Base-by-base conservation (phyloP, 2,113 vertebrate genomes). In the Pitta sordida region DNA sequence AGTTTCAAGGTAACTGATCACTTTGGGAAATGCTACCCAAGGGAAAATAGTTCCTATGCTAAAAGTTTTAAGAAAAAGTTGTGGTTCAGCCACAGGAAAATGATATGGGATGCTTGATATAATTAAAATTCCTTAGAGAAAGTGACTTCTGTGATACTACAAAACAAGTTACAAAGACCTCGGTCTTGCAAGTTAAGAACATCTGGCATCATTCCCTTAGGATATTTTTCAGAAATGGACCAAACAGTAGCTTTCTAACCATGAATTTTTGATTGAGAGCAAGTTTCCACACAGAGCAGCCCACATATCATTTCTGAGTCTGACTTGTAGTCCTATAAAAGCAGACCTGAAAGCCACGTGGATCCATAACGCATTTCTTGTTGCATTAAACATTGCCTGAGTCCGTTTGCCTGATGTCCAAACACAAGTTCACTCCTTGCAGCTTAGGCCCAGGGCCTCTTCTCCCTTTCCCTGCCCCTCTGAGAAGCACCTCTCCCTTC, bases 141-240 rank as follows among this genome's bases (percentile, higher is more conserved):
- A n/a, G 22, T 39, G 30, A 74, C 20, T 76, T 21, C 32, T 0
- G 0, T 18, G 41, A 3, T 73, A 21, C 1, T 69, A 32, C 0
- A 4, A 53, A 73, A 81, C 29, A 39, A 67, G 30, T 89, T 43
- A 55, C 13, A 4, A 2, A 10, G 22, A 51, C 21, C 22, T 83
- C 46, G 30, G 37, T 13, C 51, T 39, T n/a, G 5, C 46, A 29
- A 81, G 63, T 15, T 30, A 22, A 0, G 32, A 69, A 29, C 8
- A 27, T 52, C 27, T 27, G 21, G 24, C 51, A 44, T 44, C 81
- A 0, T 73, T 91, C 36, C 13, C 27, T 60, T 60, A 13, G 46
- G 29, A 20, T 37, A 7, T 48, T 74, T 70, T 77, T 74, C 55
- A 77, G 74, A 81, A 91, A 58, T 5, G 5, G n/a, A 49, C 23